These are phyloP conservation scores for Acropternis orthonyx DNA, from an alignment of 2,797 vertebrate genomes.

Conservation along the genomic window DNA sequence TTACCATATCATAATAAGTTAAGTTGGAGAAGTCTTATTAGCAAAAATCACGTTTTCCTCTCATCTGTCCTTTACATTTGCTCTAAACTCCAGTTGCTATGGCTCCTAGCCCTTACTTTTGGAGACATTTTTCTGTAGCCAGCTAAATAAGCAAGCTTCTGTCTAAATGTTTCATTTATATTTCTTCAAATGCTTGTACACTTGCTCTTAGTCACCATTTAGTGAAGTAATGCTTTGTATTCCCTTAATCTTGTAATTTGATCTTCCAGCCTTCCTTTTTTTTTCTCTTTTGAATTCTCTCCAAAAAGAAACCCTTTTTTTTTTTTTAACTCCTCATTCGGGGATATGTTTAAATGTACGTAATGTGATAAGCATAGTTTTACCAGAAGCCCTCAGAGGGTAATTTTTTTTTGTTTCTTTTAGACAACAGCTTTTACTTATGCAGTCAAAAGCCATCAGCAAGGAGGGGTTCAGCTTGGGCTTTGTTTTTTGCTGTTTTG, in stretches of 20 bases:
- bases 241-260: conserved; percentile 49
- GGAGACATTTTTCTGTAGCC: neutral
- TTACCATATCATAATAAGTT: neutral
- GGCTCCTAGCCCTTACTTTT: conserved; percentile 26
- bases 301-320: neutral
- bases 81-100: conserved; percentile 33
- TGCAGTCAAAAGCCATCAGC: neutral
- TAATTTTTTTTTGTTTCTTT: neutral
- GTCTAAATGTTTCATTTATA: conserved; percentile 19
- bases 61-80: conserved; percentile 6
- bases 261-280: neutral
- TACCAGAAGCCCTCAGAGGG: neutral
- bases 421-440: neutral
- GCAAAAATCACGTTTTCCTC: neutral
- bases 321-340: fast-evolving
- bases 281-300: neutral
- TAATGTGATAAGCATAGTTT: conserved; percentile 12
- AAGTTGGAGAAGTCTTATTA: neutral
- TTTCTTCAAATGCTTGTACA: conserved; percentile 23
- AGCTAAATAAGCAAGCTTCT: neutral
- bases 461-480: neutral
- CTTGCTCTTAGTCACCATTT: conserved; percentile 49
- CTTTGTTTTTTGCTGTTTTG: neutral
- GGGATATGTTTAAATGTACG: neutral
- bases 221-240: conserved; percentile 50